Evolutionary conservation across 2,113 vertebrate species (phyloP).

Genomic region (Proterorhinus semilunaris): DNA sequence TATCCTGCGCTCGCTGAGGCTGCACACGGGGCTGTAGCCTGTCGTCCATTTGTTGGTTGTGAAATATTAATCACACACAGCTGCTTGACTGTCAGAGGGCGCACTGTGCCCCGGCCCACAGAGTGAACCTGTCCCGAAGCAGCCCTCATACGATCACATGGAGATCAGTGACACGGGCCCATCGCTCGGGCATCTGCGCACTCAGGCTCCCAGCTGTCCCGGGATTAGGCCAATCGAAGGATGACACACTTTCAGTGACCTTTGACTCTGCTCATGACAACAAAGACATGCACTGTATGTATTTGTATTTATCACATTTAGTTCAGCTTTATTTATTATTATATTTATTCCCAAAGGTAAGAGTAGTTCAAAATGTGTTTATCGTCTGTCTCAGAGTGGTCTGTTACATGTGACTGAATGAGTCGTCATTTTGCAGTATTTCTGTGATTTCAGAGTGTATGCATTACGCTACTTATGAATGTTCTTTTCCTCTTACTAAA

Average conservation of each 20-base stretch:
- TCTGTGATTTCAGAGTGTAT: no score
- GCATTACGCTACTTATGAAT: no score
- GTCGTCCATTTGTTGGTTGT: conserved; percentile 70
- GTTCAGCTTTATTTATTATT: neutral
- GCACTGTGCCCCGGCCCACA: conserved; percentile 37
- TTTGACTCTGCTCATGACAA: conserved; percentile 32
- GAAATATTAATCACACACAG: conserved; percentile 80
- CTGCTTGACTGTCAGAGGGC: conserved; percentile 68
- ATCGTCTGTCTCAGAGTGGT: neutral
- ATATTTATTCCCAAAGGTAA: neutral
- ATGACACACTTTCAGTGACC: conserved; percentile 48
- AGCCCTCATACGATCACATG: conserved; percentile 28
- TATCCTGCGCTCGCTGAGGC: conserved; percentile 41
- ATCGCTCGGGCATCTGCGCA: conserved; percentile 68
- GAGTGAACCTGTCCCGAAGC: conserved; percentile 20
- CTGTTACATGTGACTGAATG: neutral
- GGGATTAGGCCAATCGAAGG: conserved; percentile 55
- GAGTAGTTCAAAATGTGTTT: neutral
- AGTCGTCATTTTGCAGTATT: no score
- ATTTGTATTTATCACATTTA: neutral
- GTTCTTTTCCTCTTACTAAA: no score
- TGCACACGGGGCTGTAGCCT: conserved; percentile 42
- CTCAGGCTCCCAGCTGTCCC: conserved; percentile 56
- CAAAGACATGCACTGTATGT: conserved; percentile 13
- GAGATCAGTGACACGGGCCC: conserved; percentile 50